These are phyloP conservation scores for Trematocara macrostoma DNA, from an alignment of 2,113 vertebrate species.

Conservation along the genomic window DNA sequence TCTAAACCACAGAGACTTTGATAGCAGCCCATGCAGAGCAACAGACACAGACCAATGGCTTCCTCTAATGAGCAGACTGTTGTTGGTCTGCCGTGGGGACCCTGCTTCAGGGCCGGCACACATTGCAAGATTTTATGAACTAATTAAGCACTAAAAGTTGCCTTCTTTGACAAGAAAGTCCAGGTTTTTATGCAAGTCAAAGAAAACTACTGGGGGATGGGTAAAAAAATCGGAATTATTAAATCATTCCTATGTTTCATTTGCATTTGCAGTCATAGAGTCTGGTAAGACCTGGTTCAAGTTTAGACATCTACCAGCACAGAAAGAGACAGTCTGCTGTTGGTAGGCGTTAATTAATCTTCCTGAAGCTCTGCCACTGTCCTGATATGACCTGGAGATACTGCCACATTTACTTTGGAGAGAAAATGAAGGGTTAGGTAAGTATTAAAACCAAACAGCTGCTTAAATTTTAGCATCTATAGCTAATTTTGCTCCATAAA, in stretches of 20 bases:
- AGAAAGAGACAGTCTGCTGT: background rate
- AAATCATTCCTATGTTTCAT: background rate
- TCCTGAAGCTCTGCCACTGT: background rate
- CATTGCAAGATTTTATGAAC: slow-evolving; percentile 31
- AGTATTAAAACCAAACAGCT: background rate
- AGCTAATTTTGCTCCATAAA: background rate
- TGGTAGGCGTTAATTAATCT: slow-evolving; percentile 16
- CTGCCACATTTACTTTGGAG: slow-evolving; percentile 16
- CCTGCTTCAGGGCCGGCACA: slow-evolving; percentile 13
- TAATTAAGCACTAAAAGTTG: slow-evolving; percentile 49
- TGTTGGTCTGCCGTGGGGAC: slow-evolving; percentile 45
- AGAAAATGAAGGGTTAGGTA: background rate
- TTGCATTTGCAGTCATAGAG: background rate
- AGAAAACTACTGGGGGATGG: background rate
- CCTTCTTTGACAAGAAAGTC: slow-evolving; percentile 6
- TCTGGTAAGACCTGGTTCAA: background rate
- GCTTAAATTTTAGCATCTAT: background rate
- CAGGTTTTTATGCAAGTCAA: background rate
- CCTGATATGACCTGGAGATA: slow-evolving; percentile 9
- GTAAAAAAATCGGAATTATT: background rate
- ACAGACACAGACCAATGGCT: slow-evolving; percentile 54
- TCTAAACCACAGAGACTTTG: slow-evolving; percentile 21
- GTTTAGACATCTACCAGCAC: background rate
- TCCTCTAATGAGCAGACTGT: slow-evolving; percentile 67
- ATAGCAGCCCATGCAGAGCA: slow-evolving; percentile 42